Evolutionary conservation across 2,888 invertebrate species (phyloP).

Genomic region (Oxytorus armatus): DNA sequence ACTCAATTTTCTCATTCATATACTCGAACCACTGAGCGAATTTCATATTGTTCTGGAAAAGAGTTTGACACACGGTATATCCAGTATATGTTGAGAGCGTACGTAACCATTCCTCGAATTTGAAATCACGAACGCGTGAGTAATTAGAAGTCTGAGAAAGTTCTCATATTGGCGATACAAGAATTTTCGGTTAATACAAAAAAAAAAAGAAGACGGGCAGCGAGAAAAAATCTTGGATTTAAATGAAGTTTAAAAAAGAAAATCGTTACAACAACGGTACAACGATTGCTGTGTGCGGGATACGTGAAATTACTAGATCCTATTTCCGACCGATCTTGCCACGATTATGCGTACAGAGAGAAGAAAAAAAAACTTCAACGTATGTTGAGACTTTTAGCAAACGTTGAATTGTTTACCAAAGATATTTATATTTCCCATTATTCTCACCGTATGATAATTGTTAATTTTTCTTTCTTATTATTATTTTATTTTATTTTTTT

Average conservation of each 20-base stretch:
- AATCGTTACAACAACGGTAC: not conserved
- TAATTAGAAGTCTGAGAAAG: not conserved
- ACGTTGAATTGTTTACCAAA: conserved; percentile 69
- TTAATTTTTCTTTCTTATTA: conserved; percentile 35
- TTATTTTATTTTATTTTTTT: conserved; percentile 18
- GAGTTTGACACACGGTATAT: conserved; percentile 91
- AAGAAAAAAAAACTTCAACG: conserved; percentile 45
- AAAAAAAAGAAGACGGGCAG: conserved; percentile 14
- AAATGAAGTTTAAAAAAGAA: conserved; percentile 20
- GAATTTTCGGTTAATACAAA: conserved; percentile 42
- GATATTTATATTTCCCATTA: conserved; percentile 69
- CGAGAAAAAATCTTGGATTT: not conserved
- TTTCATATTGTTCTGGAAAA: conserved; percentile 95
- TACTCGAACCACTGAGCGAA: conserved; percentile 95
- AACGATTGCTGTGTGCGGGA: conserved; percentile 6
- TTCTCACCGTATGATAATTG: conserved; percentile 55
- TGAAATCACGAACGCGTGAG: conserved; percentile 13
- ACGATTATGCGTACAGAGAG: conserved; percentile 56
- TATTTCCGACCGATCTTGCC: conserved; percentile 65
- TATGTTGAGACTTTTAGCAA: conserved; percentile 51
- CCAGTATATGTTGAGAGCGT: conserved; percentile 81
- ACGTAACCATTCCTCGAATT: conserved; percentile 26
- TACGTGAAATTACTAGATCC: conserved; percentile 15
- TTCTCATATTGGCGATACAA: conserved; percentile 33
- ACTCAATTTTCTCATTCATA: conserved; percentile 95